Conservation (phyloP, 2,113 vertebrate species). For the Machaerirhynchus nigripectus region DNA sequence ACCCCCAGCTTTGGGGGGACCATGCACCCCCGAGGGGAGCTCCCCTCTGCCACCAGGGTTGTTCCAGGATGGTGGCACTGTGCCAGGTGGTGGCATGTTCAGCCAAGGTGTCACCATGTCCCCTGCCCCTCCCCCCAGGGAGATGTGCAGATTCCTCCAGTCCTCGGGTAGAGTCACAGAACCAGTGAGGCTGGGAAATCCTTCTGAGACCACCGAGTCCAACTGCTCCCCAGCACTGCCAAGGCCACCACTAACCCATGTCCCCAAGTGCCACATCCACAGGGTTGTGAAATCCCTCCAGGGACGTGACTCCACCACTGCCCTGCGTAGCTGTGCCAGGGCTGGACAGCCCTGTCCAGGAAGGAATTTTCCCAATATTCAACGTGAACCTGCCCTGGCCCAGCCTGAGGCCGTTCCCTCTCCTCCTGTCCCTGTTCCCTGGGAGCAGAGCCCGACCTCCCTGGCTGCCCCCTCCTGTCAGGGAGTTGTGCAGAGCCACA, state of each 20-base stretch:
- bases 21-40: rapidly evolving
- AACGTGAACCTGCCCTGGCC: rapidly evolving
- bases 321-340: neutral
- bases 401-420: neutral
- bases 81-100: neutral
- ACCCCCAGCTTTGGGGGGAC: no score
- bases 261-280: neutral
- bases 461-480: neutral
- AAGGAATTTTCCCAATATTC: neutral
- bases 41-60: neutral
- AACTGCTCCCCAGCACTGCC: neutral
- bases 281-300: neutral
- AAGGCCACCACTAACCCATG: neutral
- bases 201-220: neutral
- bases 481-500: neutral
- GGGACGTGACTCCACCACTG: neutral
- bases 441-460: neutral
- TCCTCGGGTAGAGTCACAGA: neutral
- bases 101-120: neutral
- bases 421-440: neutral
- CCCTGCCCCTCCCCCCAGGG: neutral
- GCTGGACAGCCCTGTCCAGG: neutral
- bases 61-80: neutral
- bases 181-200: neutral
- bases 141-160: neutral